These are phyloP conservation scores for human (Homo sapiens) DNA, from an alignment of 2,113 vertebrate species.

Conservation along the genomic window DNA sequence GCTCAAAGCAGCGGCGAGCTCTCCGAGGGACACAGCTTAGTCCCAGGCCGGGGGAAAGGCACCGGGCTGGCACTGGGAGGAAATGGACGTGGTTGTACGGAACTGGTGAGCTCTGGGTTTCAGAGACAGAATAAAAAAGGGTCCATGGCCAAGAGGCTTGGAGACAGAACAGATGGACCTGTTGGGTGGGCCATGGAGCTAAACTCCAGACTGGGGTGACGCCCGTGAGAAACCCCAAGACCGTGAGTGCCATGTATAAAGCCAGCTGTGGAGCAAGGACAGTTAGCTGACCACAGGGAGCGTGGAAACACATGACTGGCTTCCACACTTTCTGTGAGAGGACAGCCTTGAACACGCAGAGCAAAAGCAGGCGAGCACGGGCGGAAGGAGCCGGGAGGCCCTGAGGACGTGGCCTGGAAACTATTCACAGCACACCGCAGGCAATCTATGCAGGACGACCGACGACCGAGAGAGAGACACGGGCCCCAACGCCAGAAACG, in stretches of 20 bases:
- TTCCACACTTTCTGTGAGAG: not conserved
- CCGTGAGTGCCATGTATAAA: not conserved
- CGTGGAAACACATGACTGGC: not conserved
- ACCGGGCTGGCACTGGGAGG: fast-evolving
- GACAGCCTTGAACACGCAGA: not conserved
- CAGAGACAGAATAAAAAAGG: not conserved
- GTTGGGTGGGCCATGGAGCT: fast-evolving
- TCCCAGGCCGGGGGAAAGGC: not conserved
- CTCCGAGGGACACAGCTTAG: not conserved
- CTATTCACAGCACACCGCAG: not conserved
- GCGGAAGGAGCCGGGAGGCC: not conserved
- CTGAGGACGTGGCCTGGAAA: not conserved
- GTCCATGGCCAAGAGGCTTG: not conserved
- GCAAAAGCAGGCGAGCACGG: not conserved
- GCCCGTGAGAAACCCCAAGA: not conserved
- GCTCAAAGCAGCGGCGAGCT: not conserved
- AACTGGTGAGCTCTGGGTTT: fast-evolving
- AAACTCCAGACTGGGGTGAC: not conserved
- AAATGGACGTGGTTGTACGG: fast-evolving
- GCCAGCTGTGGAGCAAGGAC: not conserved
- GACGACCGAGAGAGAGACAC: not conserved
- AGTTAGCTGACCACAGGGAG: not conserved
- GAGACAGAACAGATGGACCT: not conserved
- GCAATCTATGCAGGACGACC: not conserved
- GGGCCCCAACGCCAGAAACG: not conserved